A percentile compares a stretch with the other conserved stretches of the same genome.
Evolutionary conservation across 2,113 vertebrate genomes (phyloP).

Genomic region (Rostratula benghalensis): DNA sequence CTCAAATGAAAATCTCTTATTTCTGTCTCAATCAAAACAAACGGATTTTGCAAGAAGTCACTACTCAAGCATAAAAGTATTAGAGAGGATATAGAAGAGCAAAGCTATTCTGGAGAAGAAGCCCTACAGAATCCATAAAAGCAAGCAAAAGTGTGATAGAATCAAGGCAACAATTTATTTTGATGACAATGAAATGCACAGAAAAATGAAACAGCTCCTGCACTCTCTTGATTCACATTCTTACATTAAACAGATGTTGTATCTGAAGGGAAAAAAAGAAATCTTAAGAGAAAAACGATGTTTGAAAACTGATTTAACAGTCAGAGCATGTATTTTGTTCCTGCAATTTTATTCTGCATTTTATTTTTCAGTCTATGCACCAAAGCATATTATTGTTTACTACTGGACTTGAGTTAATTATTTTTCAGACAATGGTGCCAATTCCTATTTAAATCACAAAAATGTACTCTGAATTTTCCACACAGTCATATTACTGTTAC

Average conservation of each 20-base stretch:
- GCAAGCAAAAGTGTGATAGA: not conserved
- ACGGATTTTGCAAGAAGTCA: not conserved
- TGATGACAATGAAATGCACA: not conserved
- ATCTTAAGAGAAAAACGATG: not conserved
- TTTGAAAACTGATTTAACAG: not conserved
- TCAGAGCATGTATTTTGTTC: not conserved
- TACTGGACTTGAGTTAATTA: not conserved
- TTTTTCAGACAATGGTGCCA: not conserved
- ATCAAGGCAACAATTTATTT: not conserved
- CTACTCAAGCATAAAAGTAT: not conserved
- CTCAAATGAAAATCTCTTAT: not conserved
- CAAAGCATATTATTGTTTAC: not conserved
- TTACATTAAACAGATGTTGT: not conserved
- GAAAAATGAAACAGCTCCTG: not conserved
- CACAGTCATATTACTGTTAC: not conserved
- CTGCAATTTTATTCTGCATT: not conserved
- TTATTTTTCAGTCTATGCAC: not conserved
- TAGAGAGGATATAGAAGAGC: not conserved
- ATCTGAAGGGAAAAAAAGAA: not conserved
- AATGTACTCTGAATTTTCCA: not conserved
- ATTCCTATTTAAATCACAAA: not conserved
- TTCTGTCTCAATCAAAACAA: not conserved
- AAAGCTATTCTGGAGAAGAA: not conserved
- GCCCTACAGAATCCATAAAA: not conserved
- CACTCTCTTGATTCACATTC: not conserved